phyloP scores from a whole-genome alignment of 2,888 invertebrate species.

The Allolobophora icterica region DNA sequence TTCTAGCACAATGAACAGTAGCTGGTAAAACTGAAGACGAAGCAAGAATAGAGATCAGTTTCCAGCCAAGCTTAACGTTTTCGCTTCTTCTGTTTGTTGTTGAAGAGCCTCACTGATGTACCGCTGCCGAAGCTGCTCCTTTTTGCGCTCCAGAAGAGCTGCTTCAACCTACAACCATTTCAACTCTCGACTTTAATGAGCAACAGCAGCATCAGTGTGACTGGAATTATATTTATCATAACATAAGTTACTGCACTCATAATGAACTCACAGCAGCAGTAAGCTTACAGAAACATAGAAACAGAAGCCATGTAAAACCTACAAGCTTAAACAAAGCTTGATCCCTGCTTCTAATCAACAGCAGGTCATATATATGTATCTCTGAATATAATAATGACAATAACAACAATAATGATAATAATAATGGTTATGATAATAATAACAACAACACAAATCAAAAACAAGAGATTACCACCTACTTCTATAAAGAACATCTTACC shows the following conservation, averaged over 20 bases:
- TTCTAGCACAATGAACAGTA: neutral
- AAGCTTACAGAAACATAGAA: neutral
- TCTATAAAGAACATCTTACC: slow-evolving; percentile 50
- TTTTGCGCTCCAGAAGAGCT: slow-evolving; percentile 86
- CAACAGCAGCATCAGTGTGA: neutral
- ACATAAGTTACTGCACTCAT: neutral
- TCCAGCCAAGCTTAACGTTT: slow-evolving; percentile 56
- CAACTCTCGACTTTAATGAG: slow-evolving; percentile 23
- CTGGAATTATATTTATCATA: neutral
- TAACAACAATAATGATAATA: neutral
- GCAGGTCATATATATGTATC: neutral
- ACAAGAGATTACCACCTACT: neutral
- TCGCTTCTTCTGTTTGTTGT: slow-evolving; percentile 64
- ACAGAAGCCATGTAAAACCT: neutral
- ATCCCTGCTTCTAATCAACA: neutral
- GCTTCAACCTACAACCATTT: slow-evolving; percentile 74
- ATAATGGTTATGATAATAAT: neutral
- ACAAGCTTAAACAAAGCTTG: neutral
- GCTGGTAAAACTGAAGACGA: neutral
- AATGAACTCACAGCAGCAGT: neutral
- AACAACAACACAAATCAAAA: neutral
- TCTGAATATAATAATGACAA: neutral
- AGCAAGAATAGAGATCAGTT: neutral
- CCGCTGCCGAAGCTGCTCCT: slow-evolving; percentile 86
- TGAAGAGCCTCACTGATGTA: slow-evolving; percentile 71